Evolutionary conservation across 2,797 vertebrate species (phyloP), one percentile per base, ranked within the genome.

Genomic region (Bradypus variegatus): DNA sequence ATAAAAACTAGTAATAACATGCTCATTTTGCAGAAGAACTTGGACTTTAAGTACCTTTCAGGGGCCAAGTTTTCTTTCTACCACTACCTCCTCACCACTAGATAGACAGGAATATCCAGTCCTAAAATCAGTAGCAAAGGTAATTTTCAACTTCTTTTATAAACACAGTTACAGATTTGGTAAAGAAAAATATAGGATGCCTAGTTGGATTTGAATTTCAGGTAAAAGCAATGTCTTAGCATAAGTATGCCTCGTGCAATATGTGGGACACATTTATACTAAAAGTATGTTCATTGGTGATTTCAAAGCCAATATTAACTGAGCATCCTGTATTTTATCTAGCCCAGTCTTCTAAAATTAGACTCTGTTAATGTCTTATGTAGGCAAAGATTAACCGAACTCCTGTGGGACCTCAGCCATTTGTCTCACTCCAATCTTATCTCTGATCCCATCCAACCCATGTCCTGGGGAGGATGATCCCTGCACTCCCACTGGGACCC

Each of bases 281-380:
- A 69, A 82, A 94, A 80, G 62, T 45, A 36, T 67, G 70, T 84
- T 78, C 14, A 36, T 64, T 73, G 31, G 84, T 89, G 58, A 90
- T 89, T 91, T 93, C 25, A 91, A 89, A 78, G 90, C 50, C 25
- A 86, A 60, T 33, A 89, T 78, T 86, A 91, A 95, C 76, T 88
- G 10, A 10, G 31, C 15, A 77, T 81, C 64, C 70, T 88, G 11
- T 73, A 80, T 90, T 86, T 93, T 76, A 81, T 81, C 78, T 50
- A 85, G 5, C 31, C 33, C n/a, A 67, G 19, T 5, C 29, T 72
- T 86, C 65, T 84, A 91, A 89, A 92, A 89, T 38, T 84, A 58
- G 19, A 50, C 65, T 18, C 13, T 33, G n/a, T 67, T 83, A 88
- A 70, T 77, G 21, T 55, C 41, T 38, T 81, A 53, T 55, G 8